Evolutionary conservation across 2,888 invertebrate genomes (phyloP), one percentile per base, ranked within the genome.

Genomic region (Steinernema carpocapsae): DNA sequence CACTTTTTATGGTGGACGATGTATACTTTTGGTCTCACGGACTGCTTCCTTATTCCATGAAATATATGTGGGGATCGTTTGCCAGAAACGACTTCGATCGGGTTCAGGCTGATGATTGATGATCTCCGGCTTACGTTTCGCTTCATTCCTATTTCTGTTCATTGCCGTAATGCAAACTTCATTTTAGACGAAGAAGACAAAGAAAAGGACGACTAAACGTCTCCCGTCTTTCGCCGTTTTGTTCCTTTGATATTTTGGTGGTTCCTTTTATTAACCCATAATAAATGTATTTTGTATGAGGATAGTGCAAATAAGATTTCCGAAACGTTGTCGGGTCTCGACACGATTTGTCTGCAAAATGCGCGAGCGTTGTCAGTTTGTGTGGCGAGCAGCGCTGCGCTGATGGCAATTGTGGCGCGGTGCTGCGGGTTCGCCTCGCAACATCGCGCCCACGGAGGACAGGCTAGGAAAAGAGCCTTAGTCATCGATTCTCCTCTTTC

Each of bases 401-500:
- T 48, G 17, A 17, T 19, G 19, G 19, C 17, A 14, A 14, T 17
- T n/a, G 17, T 17, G n/a, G 19, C 19, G 14, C 56, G 14, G 22
- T 56, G 56, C 56, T 19, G 19, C 19, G 12, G 22, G 12, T 26
- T 24, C 24, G 24, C 22, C 56, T 56, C 22, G 22, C 56, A 56
- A 56, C 26, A 12, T 37, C 37, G 37, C 37, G 10, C 37, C 37
- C 37, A 37, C 37, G 37, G 37, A 37, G 37, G 10, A 37, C 37
- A 37, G 37, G 37, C 37, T 37, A 37, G 37, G 48, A 48, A 48
- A 14, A 17, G 48, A 48, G 48, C 48, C 52, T 22, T 52, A 37
- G 64, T 37, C 64, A 64, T 64, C 37, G 64, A 64, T 64, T 64
- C 48, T 19, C 19, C 64, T 7, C 17, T 64, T 22, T 56, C 24